phyloP scores from a whole-genome alignment of 2,113 vertebrate species.

The Mola mola region DNA sequence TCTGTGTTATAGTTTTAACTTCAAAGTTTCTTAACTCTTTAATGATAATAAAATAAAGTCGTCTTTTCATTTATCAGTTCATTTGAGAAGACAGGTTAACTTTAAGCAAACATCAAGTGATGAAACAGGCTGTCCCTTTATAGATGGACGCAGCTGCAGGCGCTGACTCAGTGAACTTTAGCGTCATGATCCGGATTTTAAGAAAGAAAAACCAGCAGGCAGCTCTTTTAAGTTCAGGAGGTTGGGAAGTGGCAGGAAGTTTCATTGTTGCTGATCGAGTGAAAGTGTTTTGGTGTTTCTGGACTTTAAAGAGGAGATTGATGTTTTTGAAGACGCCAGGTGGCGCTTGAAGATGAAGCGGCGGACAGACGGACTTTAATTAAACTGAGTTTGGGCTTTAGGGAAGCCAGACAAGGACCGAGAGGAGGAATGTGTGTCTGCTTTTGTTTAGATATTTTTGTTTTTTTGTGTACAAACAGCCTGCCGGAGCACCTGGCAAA shows the following conservation, averaged over 20 bases:
- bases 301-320: conserved; percentile 45
- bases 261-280: background rate
- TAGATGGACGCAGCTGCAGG: too few relatives aligned
- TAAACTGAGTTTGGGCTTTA: too few relatives aligned
- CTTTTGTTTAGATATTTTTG: conserved; percentile 52
- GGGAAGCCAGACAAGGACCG: conserved; percentile 10
- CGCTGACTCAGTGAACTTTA: too few relatives aligned
- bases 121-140: too few relatives aligned
- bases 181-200: too few relatives aligned
- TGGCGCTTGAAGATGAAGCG: conserved; percentile 66
- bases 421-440: conserved; percentile 27
- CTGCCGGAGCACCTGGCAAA: conserved; percentile 23
- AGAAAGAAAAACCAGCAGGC: background rate
- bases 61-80: too few relatives aligned
- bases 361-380: conserved; percentile 56
- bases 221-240: background rate
- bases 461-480: conserved; percentile 2
- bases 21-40: too few relatives aligned
- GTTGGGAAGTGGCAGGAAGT: conserved; percentile 24
- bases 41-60: too few relatives aligned
- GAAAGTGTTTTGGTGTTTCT: background rate
- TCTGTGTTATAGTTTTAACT: too few relatives aligned
- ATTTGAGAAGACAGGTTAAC: too few relatives aligned
- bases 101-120: too few relatives aligned
- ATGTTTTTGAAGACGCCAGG: conserved; percentile 47